Percentiles rank a stretch among this genome's conserved stretches.
Conservation (phyloP, 2,797 vertebrate genomes). For the Chaetophractus vellerosus region DNA sequence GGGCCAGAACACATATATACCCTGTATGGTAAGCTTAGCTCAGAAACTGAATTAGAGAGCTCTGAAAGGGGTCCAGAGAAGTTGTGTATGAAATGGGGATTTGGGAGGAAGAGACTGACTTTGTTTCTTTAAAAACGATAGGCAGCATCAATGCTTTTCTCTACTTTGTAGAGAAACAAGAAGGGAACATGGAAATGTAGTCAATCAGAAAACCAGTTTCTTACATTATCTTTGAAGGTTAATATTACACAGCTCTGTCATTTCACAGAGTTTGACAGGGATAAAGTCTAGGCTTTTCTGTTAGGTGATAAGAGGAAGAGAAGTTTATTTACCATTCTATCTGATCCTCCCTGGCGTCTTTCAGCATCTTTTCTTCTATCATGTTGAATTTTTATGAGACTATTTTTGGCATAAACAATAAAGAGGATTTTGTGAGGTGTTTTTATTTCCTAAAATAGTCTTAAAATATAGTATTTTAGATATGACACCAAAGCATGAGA, state of each 20-base stretch:
- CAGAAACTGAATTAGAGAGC: not conserved
- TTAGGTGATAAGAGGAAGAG: not conserved
- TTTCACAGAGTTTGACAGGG: not conserved
- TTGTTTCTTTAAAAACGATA: not conserved
- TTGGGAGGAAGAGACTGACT: not conserved
- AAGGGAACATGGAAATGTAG: accelerated
- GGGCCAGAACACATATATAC: not conserved
- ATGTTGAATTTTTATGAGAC: not conserved
- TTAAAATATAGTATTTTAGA: not conserved
- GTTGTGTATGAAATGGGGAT: accelerated
- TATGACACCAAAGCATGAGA: too few relatives aligned
- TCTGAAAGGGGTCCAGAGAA: accelerated
- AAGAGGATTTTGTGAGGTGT: not conserved
- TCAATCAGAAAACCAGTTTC: not conserved
- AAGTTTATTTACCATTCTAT: not conserved
- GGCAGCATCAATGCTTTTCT: not conserved
- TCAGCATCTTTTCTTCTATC: not conserved
- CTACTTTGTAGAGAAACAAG: not conserved
- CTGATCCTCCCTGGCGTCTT: not conserved
- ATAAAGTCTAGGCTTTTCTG: not conserved
- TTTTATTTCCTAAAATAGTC: not conserved
- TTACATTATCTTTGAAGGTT: not conserved
- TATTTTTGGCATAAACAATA: not conserved
- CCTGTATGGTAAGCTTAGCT: accelerated
- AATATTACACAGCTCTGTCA: not conserved